Base-by-base conservation (phyloP, 1,140 invertebrate genomes). In the Bombus sibiricus region DNA sequence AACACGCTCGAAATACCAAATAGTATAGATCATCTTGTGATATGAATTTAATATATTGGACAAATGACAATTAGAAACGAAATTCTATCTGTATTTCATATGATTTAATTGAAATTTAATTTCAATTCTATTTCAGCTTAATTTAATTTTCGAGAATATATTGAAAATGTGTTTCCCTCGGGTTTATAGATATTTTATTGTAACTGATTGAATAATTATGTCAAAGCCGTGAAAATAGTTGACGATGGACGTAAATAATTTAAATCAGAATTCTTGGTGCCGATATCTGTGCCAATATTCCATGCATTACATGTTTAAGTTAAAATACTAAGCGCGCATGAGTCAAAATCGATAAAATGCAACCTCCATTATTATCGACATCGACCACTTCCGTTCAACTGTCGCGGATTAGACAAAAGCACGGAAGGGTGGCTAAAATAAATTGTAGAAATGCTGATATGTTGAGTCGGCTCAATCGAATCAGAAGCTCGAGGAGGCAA, bases 401-500 rank as follows among this genome's bases (percentile, higher is more conserved):
- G 3, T 47, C 43, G 34, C 28, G 34, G 66, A 66, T 71, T 34
- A 73, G 25, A 10, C 57, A 64, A 34, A 41, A 9, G 5, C 12
- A n/a, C 18, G 43, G 25, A 39, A n/a, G 69, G 28, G 39, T 8
- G 28, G 39, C 5, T 8, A n/a, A 85, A 81, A 85, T 76, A 86
- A 80, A 73, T 79, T 68, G 73, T 64, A 57, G 76, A 87, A 83
- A 76, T 87, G 78, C 62, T 86, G 68, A 87, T 87, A 78, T 74
- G 79, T 68, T 68, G 78, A 34, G 57, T 13, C 32, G 53, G 77
- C 57, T 86, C 77, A 73, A 90, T 87, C 88, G 85, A 89, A 85
- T 87, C 69, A 68, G 80, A 78, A 81, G 69, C 79, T 39, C 41
- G 12, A 34, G 10, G 57, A 81, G 74, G 69, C 25, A 80, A 80